Base-by-base conservation (phyloP, 2,113 vertebrate genomes). In the Elaphurus davidianus region DNA sequence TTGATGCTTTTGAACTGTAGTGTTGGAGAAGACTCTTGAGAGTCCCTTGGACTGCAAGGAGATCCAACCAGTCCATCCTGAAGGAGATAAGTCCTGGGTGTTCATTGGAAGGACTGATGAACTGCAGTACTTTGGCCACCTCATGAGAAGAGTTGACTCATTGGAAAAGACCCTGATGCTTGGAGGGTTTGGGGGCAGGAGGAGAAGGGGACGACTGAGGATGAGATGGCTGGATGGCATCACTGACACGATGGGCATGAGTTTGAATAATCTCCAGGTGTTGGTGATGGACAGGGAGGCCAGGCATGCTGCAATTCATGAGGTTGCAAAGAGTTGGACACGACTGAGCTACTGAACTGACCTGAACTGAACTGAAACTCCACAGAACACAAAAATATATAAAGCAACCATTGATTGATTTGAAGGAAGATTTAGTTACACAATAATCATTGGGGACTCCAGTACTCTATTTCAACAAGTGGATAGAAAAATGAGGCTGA, bases 141-240 rank as follows among this genome's bases (percentile, higher is more conserved):
- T 71, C 9, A 40, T 71, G 67, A 0, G 0, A 36, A 71, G 19
- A 71, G 1, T 2, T 71, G 67, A 71, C 19, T 71, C 67, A 3
- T 23, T 23, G 36, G 67, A 40, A 71, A 71, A 71, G 67, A 36
- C 64, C 64, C n/a, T 71, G n/a, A 71, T 36, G n/a, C 64, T 36
- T 17, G 64, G 9, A 36, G 21, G 21, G 64, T 36, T 12, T 71
- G 64, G 21, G 21, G n/a, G 64, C 0, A 0, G n/a, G n/a, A 71
- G 19, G n/a, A 71, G 21, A 71, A 23, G 17, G 19, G 59, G 59
- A 60, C 6, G 59, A 60, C 27, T 28, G 59, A 60, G 27, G 12
- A 60, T 60, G 59, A 60, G 25, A 60, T 28, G 27, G 59, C 27
- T 13, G 27, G 59, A 60, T 60, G 27, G 59, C 27, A 28, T 60